Conservation (phyloP, 2,797 vertebrate genomes). For the Octomys mimax region DNA sequence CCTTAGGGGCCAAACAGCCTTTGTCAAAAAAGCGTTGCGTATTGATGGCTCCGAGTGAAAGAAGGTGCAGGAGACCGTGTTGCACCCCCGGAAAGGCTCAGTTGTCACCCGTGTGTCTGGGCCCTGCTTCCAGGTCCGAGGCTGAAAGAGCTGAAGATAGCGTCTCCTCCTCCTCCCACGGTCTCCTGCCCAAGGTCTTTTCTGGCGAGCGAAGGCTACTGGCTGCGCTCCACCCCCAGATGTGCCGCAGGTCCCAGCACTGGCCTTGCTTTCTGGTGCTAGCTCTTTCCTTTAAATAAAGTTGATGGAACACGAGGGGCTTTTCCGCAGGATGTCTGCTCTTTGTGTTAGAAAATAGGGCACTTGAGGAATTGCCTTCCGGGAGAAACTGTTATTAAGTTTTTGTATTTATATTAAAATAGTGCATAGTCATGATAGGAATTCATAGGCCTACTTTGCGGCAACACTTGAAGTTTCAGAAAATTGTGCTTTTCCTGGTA, state of each 20-base stretch:
- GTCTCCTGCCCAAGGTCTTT: not conserved
- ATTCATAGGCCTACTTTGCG: not conserved
- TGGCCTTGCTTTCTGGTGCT: not conserved
- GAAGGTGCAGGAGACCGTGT: not conserved
- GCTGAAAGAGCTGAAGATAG: not conserved
- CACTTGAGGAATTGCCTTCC: not conserved
- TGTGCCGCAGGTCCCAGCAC: not conserved
- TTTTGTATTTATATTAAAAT: not conserved
- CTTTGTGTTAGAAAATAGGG: slow-evolving; percentile 12
- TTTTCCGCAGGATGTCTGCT: slow-evolving; percentile 1
- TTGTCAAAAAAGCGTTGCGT: not conserved
- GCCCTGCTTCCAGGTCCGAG: slow-evolving; percentile 24
- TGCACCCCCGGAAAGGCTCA: not conserved
- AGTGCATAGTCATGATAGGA: slow-evolving; percentile 19
- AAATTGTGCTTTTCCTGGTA: slow-evolving; percentile 62
- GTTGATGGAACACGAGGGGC: not conserved
- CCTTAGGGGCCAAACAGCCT: not conserved
- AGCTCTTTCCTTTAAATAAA: not conserved
- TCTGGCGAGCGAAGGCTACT: not conserved
- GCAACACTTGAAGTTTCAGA: slow-evolving; percentile 63
- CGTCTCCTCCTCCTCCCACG: not conserved
- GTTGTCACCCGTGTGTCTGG: not conserved
- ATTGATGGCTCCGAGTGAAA: not conserved
- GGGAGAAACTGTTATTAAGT: not conserved
- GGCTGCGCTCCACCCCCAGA: not conserved